A percentile compares a stretch with the other conserved stretches of the same genome.
phyloP scores from a whole-genome alignment of 2,888 invertebrate genomes.

The Pterostichus madidus region DNA sequence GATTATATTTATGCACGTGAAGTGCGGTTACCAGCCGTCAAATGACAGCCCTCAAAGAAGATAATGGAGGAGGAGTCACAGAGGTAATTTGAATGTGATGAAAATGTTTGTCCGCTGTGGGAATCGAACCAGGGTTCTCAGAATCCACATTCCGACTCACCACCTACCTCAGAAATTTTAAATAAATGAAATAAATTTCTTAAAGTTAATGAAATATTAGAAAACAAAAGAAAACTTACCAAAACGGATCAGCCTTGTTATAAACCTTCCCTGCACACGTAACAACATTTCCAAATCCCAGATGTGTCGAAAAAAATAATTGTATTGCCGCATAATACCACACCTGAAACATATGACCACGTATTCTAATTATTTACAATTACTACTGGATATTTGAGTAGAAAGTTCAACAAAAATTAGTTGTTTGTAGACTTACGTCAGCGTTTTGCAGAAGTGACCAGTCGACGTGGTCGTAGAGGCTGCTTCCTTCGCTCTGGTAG shows the following conservation, averaged over 20 bases:
- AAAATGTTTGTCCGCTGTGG: too few relatives aligned
- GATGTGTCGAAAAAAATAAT: conserved; percentile 82
- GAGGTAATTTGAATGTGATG: too few relatives aligned
- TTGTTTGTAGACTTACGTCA: conserved; percentile 71
- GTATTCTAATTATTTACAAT: conserved; percentile 8
- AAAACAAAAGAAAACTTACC: conserved; percentile 77
- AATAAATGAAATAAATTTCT: too few relatives aligned
- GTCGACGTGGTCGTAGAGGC: conserved; percentile 70
- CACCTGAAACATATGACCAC: conserved; percentile 74
- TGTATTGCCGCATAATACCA: conserved; percentile 84
- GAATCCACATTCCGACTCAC: too few relatives aligned
- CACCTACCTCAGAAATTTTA: too few relatives aligned
- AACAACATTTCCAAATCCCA: conserved; percentile 82
- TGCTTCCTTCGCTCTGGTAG: conserved; percentile 70
- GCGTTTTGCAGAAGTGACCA: conserved; percentile 73
- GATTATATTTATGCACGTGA: too few relatives aligned
- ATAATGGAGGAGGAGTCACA: too few relatives aligned
- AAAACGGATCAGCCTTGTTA: conserved; percentile 83
- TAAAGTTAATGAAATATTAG: not conserved
- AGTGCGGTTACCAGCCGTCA: too few relatives aligned
- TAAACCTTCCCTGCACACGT: conserved; percentile 83
- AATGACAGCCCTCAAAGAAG: too few relatives aligned
- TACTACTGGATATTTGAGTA: not conserved
- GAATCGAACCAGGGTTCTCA: too few relatives aligned
- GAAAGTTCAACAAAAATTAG: too few relatives aligned